These are phyloP conservation scores for Camelus dromedarius DNA, from an alignment of 2,113 vertebrate genomes.

Conservation along the genomic window DNA sequence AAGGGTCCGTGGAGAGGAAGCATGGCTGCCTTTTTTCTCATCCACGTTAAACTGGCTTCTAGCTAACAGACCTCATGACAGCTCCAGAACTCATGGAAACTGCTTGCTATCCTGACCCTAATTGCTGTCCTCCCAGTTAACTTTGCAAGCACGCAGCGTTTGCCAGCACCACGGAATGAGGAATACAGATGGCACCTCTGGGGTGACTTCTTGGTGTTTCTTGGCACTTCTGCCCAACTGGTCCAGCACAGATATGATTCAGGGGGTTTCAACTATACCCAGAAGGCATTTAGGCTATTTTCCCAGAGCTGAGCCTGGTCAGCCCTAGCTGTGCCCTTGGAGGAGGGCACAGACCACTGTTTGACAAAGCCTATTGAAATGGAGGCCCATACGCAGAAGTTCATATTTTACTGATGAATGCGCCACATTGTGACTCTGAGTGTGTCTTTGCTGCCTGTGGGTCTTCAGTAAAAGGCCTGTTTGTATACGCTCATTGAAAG, in stretches of 20 bases:
- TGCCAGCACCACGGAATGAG: not conserved
- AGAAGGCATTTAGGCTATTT: constrained; percentile 4
- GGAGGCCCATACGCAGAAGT: not conserved
- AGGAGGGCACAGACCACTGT: constrained; percentile 39
- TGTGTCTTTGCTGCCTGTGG: not conserved
- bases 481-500: constrained; percentile 37
- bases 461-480: constrained; percentile 54
- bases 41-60: not conserved
- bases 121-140: not conserved
- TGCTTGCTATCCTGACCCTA: not conserved
- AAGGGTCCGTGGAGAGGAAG: not conserved
- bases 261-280: not conserved
- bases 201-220: not conserved
- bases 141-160: not conserved
- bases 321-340: constrained; percentile 25
- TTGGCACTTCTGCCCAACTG: not conserved
- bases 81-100: not conserved
- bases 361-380: constrained; percentile 61
- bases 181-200: not conserved
- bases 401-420: constrained; percentile 51
- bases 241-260: not conserved
- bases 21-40: not conserved
- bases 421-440: constrained; percentile 17
- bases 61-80: not conserved
- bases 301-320: not conserved